Evolutionary conservation across 2,113 vertebrate species (phyloP).

Genomic region (Forbesichthys papilliferus): DNA sequence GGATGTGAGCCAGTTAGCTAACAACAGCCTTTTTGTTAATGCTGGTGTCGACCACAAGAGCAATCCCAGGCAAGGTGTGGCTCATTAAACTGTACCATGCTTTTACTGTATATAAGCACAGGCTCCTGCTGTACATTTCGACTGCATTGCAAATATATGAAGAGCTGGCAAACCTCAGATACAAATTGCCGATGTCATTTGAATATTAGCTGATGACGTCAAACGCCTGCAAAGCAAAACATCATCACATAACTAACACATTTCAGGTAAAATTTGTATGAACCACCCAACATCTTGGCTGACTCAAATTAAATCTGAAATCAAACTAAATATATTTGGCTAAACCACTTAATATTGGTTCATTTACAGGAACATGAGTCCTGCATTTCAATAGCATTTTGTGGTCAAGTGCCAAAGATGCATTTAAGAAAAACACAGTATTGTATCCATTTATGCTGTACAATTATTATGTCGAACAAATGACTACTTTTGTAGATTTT

Average conservation of each 20-base stretch:
- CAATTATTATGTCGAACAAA: conserved; percentile 71
- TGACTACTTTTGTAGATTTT: conserved; percentile 80
- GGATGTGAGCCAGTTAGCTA: too few relatives aligned
- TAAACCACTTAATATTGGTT: too few relatives aligned
- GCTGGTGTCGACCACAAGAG: background rate
- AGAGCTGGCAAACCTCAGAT: conserved; percentile 2
- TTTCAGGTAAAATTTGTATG: too few relatives aligned
- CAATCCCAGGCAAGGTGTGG: background rate
- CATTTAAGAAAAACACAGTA: conserved; percentile 63
- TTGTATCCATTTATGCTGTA: conserved; percentile 76
- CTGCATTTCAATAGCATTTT: conserved; percentile 62
- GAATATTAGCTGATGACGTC: background rate
- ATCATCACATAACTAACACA: too few relatives aligned
- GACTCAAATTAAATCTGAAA: background rate
- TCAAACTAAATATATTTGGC: too few relatives aligned
- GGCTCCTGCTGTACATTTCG: background rate
- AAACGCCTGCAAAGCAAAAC: too few relatives aligned
- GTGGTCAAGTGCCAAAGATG: conserved; percentile 81
- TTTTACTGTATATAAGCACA: background rate
- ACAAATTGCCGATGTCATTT: background rate
- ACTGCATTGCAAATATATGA: too few relatives aligned
- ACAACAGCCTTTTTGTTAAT: too few relatives aligned
- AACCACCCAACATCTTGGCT: background rate
- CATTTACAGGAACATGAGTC: conserved; percentile 32
- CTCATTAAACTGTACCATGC: background rate